These are phyloP conservation scores for Dione vanillae DNA, from an alignment of 2,888 invertebrate genomes.

Conservation along the genomic window DNA sequence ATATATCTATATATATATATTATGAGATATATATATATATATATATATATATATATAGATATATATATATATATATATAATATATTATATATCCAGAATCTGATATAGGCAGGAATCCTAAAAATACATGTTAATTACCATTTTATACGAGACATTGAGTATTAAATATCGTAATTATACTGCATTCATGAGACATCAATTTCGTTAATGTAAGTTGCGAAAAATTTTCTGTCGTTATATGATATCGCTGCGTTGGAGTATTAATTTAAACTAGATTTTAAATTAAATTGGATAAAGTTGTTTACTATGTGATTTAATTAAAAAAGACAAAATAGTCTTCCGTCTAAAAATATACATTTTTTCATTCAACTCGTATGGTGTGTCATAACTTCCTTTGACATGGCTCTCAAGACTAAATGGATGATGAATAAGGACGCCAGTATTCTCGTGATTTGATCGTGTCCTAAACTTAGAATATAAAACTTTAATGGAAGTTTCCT, in stretches of 20 bases:
- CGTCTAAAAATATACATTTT: no score
- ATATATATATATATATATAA: neutral
- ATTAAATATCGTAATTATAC: constrained; percentile 13
- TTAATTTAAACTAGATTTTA: neutral
- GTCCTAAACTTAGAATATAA: no score
- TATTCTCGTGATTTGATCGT: no score
- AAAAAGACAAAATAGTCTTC: neutral
- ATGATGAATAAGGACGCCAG: no score
- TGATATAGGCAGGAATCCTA: neutral
- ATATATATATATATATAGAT: neutral
- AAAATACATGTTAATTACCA: neutral
- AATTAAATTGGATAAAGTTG: neutral
- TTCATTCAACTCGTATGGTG: no score
- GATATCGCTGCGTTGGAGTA: neutral
- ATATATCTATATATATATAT: neutral
- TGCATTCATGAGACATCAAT: constrained; percentile 14
- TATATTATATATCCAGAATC: no score
- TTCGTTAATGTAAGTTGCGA: constrained; percentile 20
- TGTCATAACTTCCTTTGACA: no score
- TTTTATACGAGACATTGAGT: constrained; percentile 2
- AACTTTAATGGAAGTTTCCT: no score
- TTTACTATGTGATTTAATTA: no score
- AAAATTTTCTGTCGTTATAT: constrained; percentile 11
- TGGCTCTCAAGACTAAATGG: no score
- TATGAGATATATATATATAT: no score